Percentiles rank a stretch among this genome's conserved stretches.
These are phyloP conservation scores for Sarotherodon lohbergeri DNA, from an alignment of 2,113 vertebrate genomes.

Conservation along the genomic window DNA sequence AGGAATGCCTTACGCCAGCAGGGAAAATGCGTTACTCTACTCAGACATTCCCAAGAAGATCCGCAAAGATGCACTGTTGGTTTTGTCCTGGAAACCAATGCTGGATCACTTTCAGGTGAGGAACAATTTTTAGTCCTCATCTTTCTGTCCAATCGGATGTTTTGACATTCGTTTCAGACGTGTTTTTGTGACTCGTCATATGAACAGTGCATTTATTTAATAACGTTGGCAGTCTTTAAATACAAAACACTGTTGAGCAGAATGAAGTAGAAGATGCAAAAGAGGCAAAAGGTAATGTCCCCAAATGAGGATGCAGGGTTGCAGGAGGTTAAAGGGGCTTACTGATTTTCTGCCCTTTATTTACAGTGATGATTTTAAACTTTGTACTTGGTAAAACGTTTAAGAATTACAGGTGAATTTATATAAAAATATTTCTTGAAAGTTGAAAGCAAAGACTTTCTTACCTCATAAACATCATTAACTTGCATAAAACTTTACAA, in stretches of 20 bases:
- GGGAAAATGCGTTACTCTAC: constrained; percentile 91
- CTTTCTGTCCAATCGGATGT: background rate
- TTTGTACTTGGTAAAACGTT: background rate
- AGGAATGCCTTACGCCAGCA: constrained; percentile 93
- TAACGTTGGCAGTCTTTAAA: background rate
- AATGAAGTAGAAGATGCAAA: background rate
- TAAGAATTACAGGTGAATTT: background rate
- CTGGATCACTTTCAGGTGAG: constrained; percentile 90
- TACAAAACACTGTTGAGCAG: background rate
- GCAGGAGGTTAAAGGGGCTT: background rate
- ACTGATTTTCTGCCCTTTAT: background rate
- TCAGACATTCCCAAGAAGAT: constrained; percentile 93
- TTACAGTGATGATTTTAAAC: background rate
- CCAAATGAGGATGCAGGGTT: background rate
- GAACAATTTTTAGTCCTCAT: background rate
- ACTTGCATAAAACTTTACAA: background rate
- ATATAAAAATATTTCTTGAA: background rate
- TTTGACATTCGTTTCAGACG: accelerated
- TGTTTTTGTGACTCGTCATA: background rate
- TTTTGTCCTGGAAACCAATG: constrained; percentile 92
- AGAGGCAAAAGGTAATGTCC: background rate
- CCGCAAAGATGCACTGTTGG: constrained; percentile 83
- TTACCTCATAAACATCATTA: background rate
- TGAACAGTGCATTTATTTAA: background rate
- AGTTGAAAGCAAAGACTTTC: background rate